Evolutionary conservation across 2,797 vertebrate species (phyloP).

Genomic region (Anolis apletophallus): DNA sequence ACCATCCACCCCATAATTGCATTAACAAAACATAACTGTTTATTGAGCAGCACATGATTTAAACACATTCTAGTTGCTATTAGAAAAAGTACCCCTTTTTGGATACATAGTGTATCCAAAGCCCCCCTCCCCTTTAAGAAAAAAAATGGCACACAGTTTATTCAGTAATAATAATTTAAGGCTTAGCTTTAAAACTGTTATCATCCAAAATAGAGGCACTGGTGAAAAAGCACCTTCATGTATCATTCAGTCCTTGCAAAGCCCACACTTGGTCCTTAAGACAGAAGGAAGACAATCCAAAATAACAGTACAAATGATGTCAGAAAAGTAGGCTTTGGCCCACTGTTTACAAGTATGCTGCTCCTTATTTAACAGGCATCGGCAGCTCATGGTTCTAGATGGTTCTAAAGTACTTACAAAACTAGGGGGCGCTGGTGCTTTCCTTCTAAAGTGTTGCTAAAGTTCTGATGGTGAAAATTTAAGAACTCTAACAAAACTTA

Average conservation of each 20-base stretch:
- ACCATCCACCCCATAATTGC: not conserved
- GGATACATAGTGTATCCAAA: conserved; percentile 27
- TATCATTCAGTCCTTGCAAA: not conserved
- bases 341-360: not conserved
- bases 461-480: too few relatives aligned
- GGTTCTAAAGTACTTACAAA: too few relatives aligned
- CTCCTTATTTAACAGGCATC: not conserved
- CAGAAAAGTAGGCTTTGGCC: not conserved
- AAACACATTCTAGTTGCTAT: conserved; percentile 27
- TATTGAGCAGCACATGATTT: conserved; percentile 67
- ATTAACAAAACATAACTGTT: conserved; percentile 71
- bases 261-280: not conserved
- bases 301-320: not conserved
- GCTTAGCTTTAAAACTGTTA: conserved; percentile 50
- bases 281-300: not conserved
- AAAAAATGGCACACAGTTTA: conserved; percentile 20
- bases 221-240: conserved; percentile 23
- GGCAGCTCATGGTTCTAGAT: too few relatives aligned
- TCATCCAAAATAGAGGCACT: conserved; percentile 51
- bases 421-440: too few relatives aligned
- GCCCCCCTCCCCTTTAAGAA: conserved; percentile 20
- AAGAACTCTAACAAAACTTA: too few relatives aligned
- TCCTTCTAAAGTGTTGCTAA: too few relatives aligned
- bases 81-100: conserved; percentile 32
- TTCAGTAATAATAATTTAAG: conserved; percentile 48